Evolutionary conservation across 2,888 invertebrate genomes (phyloP).

Genomic region (Galeopsomyia nigrocyanea): DNA sequence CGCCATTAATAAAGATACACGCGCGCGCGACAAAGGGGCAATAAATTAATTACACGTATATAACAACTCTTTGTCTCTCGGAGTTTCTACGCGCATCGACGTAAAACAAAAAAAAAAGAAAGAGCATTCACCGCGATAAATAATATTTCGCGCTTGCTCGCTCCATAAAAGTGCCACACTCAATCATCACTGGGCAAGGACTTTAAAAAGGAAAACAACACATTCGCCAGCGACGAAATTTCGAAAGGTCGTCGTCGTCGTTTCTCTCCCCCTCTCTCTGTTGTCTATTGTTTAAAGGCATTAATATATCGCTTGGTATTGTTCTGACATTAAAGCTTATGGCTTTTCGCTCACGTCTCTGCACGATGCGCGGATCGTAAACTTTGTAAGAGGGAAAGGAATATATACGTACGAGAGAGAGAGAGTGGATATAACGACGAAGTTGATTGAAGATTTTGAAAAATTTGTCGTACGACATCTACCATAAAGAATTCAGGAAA

Average conservation of each 20-base stretch:
- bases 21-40: constrained; percentile 37
- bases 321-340: constrained; percentile 28
- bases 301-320: constrained; percentile 37
- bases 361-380: constrained; percentile 1
- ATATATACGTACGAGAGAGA: neutral
- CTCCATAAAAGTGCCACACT: constrained; percentile 47
- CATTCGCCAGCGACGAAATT: constrained; percentile 28
- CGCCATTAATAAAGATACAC: neutral
- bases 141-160: constrained; percentile 23
- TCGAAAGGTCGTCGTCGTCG: neutral
- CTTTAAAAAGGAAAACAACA: constrained; percentile 35
- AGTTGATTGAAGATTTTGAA: too few species aligned
- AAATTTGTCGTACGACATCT: too few species aligned
- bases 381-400: constrained; percentile 1
- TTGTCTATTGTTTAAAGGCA: constrained; percentile 38
- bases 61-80: constrained; percentile 26
- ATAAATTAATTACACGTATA: constrained; percentile 47
- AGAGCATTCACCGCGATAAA: constrained; percentile 31
- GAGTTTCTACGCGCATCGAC: neutral
- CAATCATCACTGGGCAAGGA: constrained; percentile 23
- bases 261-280: neutral
- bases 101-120: neutral
- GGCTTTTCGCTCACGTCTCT: constrained; percentile 3
- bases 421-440: neutral
- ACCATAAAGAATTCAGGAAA: too few species aligned